These are phyloP conservation scores for Ctenosaura bakeri DNA, from an alignment of 2,797 vertebrate species.

Conservation along the genomic window DNA sequence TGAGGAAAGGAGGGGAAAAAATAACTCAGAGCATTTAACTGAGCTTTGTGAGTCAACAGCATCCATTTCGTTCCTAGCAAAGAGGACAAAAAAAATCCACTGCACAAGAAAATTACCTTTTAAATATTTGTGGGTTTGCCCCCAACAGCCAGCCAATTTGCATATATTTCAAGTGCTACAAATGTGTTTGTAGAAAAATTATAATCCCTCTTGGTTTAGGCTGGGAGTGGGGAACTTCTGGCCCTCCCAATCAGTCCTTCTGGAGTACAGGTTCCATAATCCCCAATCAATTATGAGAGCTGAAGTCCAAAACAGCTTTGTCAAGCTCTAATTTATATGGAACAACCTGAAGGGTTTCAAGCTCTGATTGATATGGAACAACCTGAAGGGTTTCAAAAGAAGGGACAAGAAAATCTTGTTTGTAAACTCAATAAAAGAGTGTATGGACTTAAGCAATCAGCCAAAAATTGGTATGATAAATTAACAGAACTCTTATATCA, in stretches of 20 bases:
- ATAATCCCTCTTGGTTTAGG: background rate
- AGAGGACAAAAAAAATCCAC: background rate
- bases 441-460: too few relatives aligned
- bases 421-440: too few relatives aligned
- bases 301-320: too few relatives aligned
- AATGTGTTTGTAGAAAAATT: background rate
- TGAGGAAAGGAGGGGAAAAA: background rate
- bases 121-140: background rate
- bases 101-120: background rate
- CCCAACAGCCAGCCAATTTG: background rate
- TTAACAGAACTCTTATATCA: too few relatives aligned
- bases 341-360: too few relatives aligned
- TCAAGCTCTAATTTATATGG: too few relatives aligned
- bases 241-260: background rate
- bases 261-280: too few relatives aligned
- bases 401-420: too few relatives aligned
- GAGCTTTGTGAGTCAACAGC: background rate
- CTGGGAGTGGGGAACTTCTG: background rate
- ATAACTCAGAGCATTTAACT: background rate
- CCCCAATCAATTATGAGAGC: too few relatives aligned
- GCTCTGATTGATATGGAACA: too few relatives aligned
- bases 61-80: constrained; percentile 3
- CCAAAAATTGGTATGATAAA: too few relatives aligned
- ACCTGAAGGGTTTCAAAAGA: too few relatives aligned
- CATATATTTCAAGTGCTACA: background rate